Conservation (phyloP, 2,888 invertebrate genomes). For the Metellina segmentata region DNA sequence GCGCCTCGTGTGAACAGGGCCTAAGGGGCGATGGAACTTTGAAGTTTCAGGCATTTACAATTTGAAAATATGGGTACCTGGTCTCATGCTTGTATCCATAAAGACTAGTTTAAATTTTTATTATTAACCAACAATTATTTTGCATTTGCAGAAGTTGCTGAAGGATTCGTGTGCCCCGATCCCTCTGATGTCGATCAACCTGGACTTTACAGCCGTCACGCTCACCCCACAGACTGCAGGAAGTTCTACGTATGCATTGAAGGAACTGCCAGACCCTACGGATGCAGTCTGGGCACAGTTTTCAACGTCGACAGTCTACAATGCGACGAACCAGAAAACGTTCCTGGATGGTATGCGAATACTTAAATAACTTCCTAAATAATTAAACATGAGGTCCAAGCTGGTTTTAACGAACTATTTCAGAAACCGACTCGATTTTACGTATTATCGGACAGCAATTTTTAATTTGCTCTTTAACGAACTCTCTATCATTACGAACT, state of each 20-base stretch:
- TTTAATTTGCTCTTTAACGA: not conserved
- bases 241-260: slow-evolving; percentile 97
- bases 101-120: too few relatives aligned
- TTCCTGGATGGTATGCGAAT: slow-evolving; percentile 93
- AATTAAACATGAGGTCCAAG: not conserved
- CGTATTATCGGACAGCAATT: too few relatives aligned
- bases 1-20: too few relatives aligned
- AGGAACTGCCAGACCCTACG: slow-evolving; percentile 94
- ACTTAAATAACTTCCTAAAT: slow-evolving; percentile 77
- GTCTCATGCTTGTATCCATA: too few relatives aligned
- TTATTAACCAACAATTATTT: too few relatives aligned
- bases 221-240: slow-evolving; percentile 91
- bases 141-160: slow-evolving; percentile 89
- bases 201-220: slow-evolving; percentile 95
- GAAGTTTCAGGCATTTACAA: too few relatives aligned
- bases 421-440: not conserved
- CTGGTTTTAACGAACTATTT: not conserved
- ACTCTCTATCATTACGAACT: not conserved
- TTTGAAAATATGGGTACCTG: too few relatives aligned
- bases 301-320: slow-evolving; percentile 95
- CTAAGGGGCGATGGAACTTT: too few relatives aligned
- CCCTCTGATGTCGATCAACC: slow-evolving; percentile 85
- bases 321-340: slow-evolving; percentile 97
- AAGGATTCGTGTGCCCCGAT: slow-evolving; percentile 93
- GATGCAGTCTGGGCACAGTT: slow-evolving; percentile 96